Percentiles rank a stretch among this genome's conserved stretches.
Evolutionary conservation across 2,888 invertebrate species (phyloP).

Genomic region (Lathronympha strigana): DNA sequence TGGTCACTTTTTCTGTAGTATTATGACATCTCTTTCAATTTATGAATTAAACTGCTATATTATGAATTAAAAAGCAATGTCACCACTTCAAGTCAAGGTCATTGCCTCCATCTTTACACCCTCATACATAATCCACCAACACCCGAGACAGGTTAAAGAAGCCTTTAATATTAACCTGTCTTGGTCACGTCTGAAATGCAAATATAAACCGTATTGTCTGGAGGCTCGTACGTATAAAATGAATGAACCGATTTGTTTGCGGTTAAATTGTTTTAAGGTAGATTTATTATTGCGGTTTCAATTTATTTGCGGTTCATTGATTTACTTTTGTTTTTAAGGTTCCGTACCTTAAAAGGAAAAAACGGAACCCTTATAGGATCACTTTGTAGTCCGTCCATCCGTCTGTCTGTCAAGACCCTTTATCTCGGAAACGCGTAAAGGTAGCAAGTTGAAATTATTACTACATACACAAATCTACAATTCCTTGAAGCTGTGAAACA

Average conservation of each 20-base stretch:
- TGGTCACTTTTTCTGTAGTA: no score
- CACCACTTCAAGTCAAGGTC: slow-evolving; percentile 5
- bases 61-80: background rate
- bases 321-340: background rate
- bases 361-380: no score
- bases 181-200: slow-evolving; percentile 10
- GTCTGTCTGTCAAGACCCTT: no score
- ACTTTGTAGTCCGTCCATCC: no score
- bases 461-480: no score
- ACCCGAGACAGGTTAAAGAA: slow-evolving; percentile 18
- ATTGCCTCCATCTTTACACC: background rate
- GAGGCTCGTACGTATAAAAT: background rate
- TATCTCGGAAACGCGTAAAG: no score
- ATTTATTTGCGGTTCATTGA: slow-evolving; percentile 5
- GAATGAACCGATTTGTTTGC: slow-evolving; percentile 11
- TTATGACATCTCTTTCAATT: no score
- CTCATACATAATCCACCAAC: slow-evolving; percentile 18
- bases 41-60: no score
- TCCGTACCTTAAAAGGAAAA: no score
- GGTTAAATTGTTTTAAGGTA: background rate
- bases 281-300: background rate
- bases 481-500: no score
- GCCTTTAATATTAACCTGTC: slow-evolving; percentile 22
- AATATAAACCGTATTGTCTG: slow-evolving; percentile 9
- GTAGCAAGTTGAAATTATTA: no score